Evolutionary conservation across 2,797 vertebrate genomes (phyloP).

Genomic region (Psittacula echo): DNA sequence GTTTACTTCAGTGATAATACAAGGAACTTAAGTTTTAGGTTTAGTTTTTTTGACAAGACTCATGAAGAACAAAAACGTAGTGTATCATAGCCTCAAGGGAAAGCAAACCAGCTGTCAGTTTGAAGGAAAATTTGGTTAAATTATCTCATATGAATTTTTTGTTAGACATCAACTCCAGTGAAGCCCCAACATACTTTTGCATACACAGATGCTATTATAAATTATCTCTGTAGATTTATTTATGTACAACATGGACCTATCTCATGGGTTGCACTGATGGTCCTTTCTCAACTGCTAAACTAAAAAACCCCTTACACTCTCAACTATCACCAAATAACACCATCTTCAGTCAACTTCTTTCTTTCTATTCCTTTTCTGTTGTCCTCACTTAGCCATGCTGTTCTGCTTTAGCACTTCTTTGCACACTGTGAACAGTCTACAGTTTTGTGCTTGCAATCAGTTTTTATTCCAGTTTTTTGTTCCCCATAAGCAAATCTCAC

Average conservation of each 20-base stretch:
- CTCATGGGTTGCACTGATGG: not conserved
- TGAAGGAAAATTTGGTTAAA: constrained; percentile 26
- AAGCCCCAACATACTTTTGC: not conserved
- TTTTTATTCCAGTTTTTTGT: not conserved
- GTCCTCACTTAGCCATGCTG: not conserved
- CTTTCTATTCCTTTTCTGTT: not conserved
- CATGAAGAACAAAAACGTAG: not conserved
- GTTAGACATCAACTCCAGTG: not conserved
- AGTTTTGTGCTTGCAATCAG: not conserved
- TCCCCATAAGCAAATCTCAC: not conserved
- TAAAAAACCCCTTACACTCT: not conserved
- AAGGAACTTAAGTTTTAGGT: not conserved
- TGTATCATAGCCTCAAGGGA: not conserved
- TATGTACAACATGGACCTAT: not conserved
- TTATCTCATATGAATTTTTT: not conserved
- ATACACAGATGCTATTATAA: not conserved
- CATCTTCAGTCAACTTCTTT: not conserved
- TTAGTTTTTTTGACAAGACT: constrained; percentile 3
- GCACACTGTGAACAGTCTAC: not conserved
- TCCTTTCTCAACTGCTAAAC: not conserved
- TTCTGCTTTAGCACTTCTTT: not conserved
- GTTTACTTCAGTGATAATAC: not conserved
- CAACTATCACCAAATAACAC: not conserved
- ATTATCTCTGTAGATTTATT: not conserved
- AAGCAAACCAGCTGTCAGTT: constrained; percentile 31